A percentile compares a stretch with the other conserved stretches of the same genome.
phyloP scores from a whole-genome alignment of 2,113 vertebrate genomes.

The Anarrhichthys ocellatus region DNA sequence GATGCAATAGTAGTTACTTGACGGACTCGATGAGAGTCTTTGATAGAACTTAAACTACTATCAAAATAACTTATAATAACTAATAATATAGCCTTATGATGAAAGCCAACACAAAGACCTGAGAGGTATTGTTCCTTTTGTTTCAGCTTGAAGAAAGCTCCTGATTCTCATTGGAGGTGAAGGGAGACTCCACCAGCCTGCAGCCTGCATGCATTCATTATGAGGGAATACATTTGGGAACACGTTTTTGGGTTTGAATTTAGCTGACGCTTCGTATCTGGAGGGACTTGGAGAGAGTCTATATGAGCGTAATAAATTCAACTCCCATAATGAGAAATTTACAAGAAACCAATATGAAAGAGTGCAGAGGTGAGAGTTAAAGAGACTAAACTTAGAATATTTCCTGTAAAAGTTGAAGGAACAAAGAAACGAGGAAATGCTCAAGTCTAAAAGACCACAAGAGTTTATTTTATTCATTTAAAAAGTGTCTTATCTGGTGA shows the following conservation, averaged over 20 bases:
- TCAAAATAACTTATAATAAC: not conserved
- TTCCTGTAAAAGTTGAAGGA: no score
- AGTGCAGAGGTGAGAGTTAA: not conserved
- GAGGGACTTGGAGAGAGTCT: not conserved
- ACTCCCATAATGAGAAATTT: not conserved
- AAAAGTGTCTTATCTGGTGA: no score
- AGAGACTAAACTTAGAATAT: not conserved
- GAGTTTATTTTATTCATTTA: no score
- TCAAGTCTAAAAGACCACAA: no score
- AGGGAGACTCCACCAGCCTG: constrained; percentile 42
- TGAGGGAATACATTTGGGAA: constrained; percentile 28
- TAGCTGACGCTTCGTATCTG: constrained; percentile 21
- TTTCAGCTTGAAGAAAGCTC: constrained; percentile 44
- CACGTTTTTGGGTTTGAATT: constrained; percentile 25
- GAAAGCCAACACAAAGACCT: constrained; percentile 9
- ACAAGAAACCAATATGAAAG: not conserved
- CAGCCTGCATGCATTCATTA: constrained; percentile 58
- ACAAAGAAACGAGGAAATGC: not conserved
- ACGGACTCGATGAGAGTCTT: no score
- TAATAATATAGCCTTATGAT: not conserved
- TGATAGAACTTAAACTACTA: no score
- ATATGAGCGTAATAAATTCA: not conserved
- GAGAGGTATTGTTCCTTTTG: not conserved
- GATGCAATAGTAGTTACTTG: no score
- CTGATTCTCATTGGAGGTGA: constrained; percentile 57